Conservation (phyloP, 2,113 vertebrate genomes). For the Microcebus jonahi region DNA sequence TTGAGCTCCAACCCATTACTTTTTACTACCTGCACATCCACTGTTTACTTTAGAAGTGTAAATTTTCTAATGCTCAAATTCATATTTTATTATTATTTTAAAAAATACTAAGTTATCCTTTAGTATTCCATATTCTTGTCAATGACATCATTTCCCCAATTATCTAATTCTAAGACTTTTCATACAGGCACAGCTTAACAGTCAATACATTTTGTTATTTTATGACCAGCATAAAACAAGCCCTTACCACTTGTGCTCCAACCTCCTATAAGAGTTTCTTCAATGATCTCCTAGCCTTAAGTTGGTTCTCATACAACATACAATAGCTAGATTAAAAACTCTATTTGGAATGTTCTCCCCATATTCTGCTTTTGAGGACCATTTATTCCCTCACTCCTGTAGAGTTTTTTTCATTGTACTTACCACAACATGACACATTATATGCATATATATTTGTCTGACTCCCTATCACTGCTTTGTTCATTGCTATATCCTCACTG, state of each 20-base stretch:
- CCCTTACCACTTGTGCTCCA: background rate
- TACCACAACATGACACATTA: background rate
- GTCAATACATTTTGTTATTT: background rate
- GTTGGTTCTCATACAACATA: background rate
- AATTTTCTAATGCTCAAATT: background rate
- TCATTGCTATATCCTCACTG: background rate
- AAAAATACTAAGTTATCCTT: background rate
- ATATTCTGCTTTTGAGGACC: background rate
- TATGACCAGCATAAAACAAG: background rate
- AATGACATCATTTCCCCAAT: background rate
- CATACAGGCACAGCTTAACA: background rate
- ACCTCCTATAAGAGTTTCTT: background rate
- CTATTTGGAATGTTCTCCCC: background rate
- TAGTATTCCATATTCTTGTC: background rate
- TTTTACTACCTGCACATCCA: background rate
- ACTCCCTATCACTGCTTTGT: background rate
- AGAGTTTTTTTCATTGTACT: background rate
- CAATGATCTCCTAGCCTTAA: background rate
- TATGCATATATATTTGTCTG: background rate
- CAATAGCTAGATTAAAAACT: background rate
- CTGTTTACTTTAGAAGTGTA: background rate
- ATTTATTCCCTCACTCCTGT: background rate
- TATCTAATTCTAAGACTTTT: background rate
- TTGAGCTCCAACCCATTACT: background rate
- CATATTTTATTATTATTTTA: conserved; percentile 16